Conservation (phyloP, 1,140 invertebrate species). For the Drosophila eugracilis region DNA sequence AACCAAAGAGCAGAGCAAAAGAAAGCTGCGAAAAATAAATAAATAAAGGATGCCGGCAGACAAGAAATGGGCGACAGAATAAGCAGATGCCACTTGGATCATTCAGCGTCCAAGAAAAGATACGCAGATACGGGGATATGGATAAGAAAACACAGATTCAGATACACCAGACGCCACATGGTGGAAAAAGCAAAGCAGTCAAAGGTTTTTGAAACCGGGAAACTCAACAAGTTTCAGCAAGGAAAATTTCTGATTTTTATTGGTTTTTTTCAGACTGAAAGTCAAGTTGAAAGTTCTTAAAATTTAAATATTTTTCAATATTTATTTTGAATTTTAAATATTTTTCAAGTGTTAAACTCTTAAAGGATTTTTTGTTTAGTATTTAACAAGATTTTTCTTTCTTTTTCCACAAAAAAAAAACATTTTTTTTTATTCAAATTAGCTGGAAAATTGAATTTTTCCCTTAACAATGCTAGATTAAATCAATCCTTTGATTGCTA, state of each 20-base stretch:
- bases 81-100: slow-evolving; percentile 30
- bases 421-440: no score
- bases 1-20: slow-evolving; percentile 61
- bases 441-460: background rate
- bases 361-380: no score
- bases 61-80: slow-evolving; percentile 8
- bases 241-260: background rate
- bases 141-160: background rate
- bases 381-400: no score
- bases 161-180: background rate
- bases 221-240: slow-evolving; percentile 31
- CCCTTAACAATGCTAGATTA: slow-evolving; percentile 3
- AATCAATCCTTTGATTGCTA: background rate
- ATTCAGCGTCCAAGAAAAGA: background rate
- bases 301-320: no score
- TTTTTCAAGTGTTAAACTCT: no score
- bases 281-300: no score
- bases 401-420: no score
- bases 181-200: slow-evolving; percentile 1
- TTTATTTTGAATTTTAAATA: no score
- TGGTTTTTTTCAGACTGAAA: background rate
- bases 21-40: slow-evolving; percentile 74
- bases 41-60: slow-evolving; percentile 68
- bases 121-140: no score
- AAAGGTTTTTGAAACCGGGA: slow-evolving; percentile 20